These are phyloP conservation scores for Philonicus albiceps DNA, from an alignment of 2,888 invertebrate species.

Conservation along the genomic window DNA sequence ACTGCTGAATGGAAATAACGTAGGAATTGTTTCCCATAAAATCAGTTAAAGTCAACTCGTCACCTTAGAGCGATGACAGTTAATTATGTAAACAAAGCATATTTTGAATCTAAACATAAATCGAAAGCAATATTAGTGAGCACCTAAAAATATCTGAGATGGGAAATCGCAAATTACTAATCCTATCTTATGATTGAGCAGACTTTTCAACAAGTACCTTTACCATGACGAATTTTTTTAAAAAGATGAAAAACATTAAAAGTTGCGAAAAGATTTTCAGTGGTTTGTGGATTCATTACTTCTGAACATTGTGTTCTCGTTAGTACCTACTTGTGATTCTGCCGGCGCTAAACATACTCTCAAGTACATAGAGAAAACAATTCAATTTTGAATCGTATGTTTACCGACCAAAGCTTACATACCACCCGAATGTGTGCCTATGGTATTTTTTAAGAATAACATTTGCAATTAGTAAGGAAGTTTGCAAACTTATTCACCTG, in stretches of 20 bases:
- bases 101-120: not conserved
- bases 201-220: not conserved
- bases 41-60: not conserved
- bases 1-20: not conserved
- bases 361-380: not conserved
- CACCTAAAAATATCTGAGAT: not conserved
- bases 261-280: slow-evolving; percentile 13
- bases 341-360: slow-evolving; percentile 9
- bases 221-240: not conserved
- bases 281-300: slow-evolving; percentile 26
- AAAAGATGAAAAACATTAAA: not conserved
- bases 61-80: not conserved
- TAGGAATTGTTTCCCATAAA: not conserved
- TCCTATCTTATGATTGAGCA: not conserved
- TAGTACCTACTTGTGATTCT: slow-evolving; percentile 30
- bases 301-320: slow-evolving; percentile 20
- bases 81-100: not conserved
- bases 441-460: not conserved
- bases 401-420: not conserved
- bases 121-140: not conserved
- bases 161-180: not conserved
- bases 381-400: not conserved
- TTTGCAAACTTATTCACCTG: not conserved
- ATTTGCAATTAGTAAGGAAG: not conserved
- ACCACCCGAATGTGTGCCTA: not conserved